A percentile compares a stretch with the other conserved stretches of the same genome.
phyloP scores from a whole-genome alignment of 2,113 vertebrate species.

The Pionites leucogaster region DNA sequence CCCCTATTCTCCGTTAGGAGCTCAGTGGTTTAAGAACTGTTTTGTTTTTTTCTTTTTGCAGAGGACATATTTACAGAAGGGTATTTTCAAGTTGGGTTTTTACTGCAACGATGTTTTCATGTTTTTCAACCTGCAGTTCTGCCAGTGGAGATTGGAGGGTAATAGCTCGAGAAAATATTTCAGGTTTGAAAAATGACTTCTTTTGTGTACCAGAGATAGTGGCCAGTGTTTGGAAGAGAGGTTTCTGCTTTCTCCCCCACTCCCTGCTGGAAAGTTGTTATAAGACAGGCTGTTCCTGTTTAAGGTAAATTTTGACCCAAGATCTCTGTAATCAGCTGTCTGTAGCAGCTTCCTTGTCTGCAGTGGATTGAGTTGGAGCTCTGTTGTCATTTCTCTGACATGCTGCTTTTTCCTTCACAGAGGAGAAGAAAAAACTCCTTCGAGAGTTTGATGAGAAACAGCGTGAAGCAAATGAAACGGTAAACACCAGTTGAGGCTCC shows the following conservation, averaged over 20 bases:
- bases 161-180: background rate
- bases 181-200: background rate
- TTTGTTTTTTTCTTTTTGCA: background rate
- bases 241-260: background rate
- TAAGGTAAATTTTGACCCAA: background rate
- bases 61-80: background rate
- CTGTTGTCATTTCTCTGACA: background rate
- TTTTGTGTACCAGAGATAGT: background rate
- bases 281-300: background rate
- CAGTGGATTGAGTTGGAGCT: background rate
- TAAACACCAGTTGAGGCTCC: conserved; percentile 50
- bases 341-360: background rate
- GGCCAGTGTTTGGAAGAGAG: background rate
- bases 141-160: background rate
- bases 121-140: background rate
- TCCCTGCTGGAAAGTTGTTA: background rate
- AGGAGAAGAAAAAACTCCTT: conserved; percentile 90
- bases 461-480: conserved; percentile 92
- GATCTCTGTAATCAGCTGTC: background rate
- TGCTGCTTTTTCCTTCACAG: conserved; percentile 68
- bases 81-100: background rate
- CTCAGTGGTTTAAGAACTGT: background rate
- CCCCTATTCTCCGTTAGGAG: background rate
- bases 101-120: background rate
- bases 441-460: conserved; percentile 91